phyloP scores from a whole-genome alignment of 2,113 vertebrate genomes.

The Nycticorax nycticorax region DNA sequence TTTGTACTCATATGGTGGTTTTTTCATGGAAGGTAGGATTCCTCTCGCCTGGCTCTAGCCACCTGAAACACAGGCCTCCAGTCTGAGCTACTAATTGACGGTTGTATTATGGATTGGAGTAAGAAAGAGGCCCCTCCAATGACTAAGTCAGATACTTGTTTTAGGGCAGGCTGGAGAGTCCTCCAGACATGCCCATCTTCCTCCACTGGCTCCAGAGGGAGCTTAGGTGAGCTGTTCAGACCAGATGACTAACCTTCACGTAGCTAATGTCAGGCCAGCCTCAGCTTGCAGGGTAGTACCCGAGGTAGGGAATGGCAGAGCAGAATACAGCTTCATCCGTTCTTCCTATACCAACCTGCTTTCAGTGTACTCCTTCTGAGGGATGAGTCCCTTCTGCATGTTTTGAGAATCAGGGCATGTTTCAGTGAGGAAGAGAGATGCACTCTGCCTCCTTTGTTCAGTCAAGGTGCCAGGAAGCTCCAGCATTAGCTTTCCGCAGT shows the following conservation, averaged over 20 bases:
- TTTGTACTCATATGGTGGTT: neutral
- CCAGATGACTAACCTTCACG: neutral
- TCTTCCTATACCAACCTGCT: neutral
- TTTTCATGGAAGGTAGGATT: neutral
- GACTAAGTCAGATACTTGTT: neutral
- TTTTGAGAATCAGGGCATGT: neutral
- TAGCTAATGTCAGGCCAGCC: neutral
- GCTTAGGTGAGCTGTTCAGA: neutral
- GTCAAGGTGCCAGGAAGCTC: neutral
- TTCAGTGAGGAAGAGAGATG: neutral
- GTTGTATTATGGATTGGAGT: fast-evolving
- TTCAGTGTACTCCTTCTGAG: neutral
- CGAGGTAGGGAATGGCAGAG: neutral
- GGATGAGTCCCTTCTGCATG: neutral
- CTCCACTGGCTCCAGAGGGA: neutral
- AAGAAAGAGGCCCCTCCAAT: neutral
- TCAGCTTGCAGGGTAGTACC: neutral
- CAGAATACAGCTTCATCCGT: neutral
- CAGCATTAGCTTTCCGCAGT: neutral
- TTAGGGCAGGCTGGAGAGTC: neutral
- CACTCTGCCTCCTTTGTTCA: neutral
- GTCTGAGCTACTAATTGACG: neutral
- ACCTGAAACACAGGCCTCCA: neutral
- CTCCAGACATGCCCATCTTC: neutral
- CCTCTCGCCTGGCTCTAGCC: neutral